Evolutionary conservation across 2,797 vertebrate species (phyloP), one percentile per base, ranked within the genome.

Genomic region (Hippocampus kuda): DNA sequence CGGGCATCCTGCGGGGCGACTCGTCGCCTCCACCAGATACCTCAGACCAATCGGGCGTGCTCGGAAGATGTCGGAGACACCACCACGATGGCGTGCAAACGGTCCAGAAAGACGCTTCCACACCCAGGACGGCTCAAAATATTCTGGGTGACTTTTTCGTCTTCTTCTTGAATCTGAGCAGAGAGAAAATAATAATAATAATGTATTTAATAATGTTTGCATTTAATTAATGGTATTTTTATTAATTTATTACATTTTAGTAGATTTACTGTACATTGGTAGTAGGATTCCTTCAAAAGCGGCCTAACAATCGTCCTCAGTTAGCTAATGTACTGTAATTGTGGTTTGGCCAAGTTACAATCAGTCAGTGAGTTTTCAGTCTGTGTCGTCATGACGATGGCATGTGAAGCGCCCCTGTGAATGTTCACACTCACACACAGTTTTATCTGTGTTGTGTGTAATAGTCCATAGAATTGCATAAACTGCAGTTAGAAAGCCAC

Each of bases 1-100:
- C 92, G 0, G 92, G 93, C 93, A 94, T 94, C 62, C 27, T 61
- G 16, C 56, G 42, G 56, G 56, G 44, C 42, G 22, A 57, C 38
- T 12, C 16, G 42, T 41, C 27, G 51, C 49, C 18, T 54, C 51
- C 27, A 15, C 38, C 67, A 41, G 59, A 60, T 18, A 60, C 62
- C 62, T 26, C 62, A 0, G 41, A 44, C 16, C 42, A 42, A n/a
- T 64, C 41, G 27, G 62, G n/a, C 16, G 63, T 49, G 63, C 24
- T 27, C 42, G 15, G 63, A 26, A 18, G 44, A 13, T 9, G 63
- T 13, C 38, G 38, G 22, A 48, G 15, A 49, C 63, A 65, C 44
- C 24, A 65, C 63, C 15, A 49, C 6, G 11, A 16, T 5, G 63
- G 44, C 42, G 44, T 16, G 16, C 63, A 27, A 26, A 27, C 1